Evolutionary conservation across 2,888 invertebrate genomes (phyloP), one percentile per base, ranked within the genome.

Genomic region (Chrysomela aeneicollis): DNA sequence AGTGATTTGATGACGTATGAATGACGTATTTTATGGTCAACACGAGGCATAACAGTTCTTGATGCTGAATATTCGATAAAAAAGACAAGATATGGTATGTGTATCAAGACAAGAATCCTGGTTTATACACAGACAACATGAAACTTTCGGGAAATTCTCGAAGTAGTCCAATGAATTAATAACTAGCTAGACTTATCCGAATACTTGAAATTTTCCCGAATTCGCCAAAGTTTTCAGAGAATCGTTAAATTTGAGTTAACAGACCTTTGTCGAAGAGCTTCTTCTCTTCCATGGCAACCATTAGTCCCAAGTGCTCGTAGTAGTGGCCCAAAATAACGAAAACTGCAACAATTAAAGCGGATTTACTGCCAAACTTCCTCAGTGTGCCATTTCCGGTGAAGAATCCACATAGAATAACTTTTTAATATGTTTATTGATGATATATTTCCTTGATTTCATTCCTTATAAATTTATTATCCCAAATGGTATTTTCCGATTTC

Each of bases 311-410:
- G 81, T 96, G 95, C 77, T 97, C 96, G 78, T 93, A 93, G 77
- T 94, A 91, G 80, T 93, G 91, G 0, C 96, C 96, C 72, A 97
- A 86, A 72, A 95, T 90, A 37, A 97, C 90, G 84, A 95, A 97
- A 82, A 97, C 97, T 97, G 88, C n/a, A 85, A 85, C 62, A 71
- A 69, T 67, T 65, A 67, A 64, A 59, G n/a, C 37, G 53, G 59
- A 67, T 61, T 67, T 64, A 57, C 5, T 26, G 26, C 1, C 6
- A 30, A 30, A 15, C 32, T 35, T 53, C 32, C 3, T 35, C 61
- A 18, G 37, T 42, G 51, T 53, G 8, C 57, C 54, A 61, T 65
- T 59, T 42, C 35, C 46, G 18, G 32, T 54, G 55, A 35, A 18
- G 46, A 21, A 42, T 55, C 26, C 46, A 22, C 32, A 35, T 26